phyloP scores from a whole-genome alignment of 2,888 invertebrate species.

The Cephus rjabovi region DNA sequence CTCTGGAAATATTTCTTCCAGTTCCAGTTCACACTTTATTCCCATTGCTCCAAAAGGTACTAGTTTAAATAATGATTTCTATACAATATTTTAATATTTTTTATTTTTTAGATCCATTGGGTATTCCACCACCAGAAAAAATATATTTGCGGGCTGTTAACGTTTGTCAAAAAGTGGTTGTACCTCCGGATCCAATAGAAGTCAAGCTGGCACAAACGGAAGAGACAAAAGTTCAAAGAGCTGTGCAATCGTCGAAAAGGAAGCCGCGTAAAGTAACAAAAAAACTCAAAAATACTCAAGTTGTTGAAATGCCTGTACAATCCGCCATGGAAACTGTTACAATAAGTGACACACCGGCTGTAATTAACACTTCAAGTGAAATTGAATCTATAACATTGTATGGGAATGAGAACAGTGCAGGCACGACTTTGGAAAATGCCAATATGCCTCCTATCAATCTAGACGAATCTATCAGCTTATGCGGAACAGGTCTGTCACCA shows the following conservation, averaged over 20 bases:
- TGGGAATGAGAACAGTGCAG: slow-evolving; percentile 42
- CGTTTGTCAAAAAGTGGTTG: slow-evolving; percentile 29
- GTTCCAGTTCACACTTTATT: slow-evolving; percentile 40
- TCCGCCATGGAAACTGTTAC: slow-evolving; percentile 1
- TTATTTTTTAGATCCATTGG: background rate
- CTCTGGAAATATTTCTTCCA: slow-evolving; percentile 13
- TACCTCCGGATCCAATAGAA: background rate
- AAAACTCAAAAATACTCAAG: background rate
- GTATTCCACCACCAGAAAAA: background rate
- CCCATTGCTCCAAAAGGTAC: slow-evolving; percentile 52
- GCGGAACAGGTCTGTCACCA: slow-evolving; percentile 54
- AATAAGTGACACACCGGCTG: background rate
- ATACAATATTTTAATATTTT: background rate
- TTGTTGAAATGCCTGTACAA: slow-evolving; percentile 1
- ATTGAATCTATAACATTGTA: slow-evolving; percentile 57
- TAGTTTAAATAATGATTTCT: background rate
- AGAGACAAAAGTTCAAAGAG: background rate
- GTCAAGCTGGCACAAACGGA: background rate
- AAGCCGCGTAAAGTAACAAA: background rate
- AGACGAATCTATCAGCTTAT: slow-evolving; percentile 46
- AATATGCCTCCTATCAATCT: slow-evolving; percentile 48
- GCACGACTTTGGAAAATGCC: slow-evolving; percentile 38
- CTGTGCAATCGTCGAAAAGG: background rate
- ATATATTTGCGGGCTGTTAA: slow-evolving; percentile 39
- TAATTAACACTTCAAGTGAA: background rate